phyloP scores from a whole-genome alignment of 2,888 invertebrate genomes.

The Ectemnius lituratus region DNA sequence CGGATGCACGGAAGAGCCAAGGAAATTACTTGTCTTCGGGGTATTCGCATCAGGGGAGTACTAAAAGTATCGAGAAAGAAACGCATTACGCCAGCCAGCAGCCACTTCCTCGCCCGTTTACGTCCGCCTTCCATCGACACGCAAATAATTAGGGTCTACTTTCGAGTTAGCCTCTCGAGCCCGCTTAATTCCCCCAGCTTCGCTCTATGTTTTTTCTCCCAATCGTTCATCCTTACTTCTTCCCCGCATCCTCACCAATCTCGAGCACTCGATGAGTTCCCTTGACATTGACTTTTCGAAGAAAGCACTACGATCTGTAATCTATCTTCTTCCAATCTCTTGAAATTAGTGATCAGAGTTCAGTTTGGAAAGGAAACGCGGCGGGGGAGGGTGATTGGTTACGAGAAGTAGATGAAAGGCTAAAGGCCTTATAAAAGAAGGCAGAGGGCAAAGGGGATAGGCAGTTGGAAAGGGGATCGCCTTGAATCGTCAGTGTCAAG shows the following conservation, averaged over 20 bases:
- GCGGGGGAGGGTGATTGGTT: no score
- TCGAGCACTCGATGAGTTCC: no score
- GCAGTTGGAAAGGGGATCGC: constrained; percentile 39
- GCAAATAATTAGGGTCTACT: constrained; percentile 7
- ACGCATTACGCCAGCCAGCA: constrained; percentile 42
- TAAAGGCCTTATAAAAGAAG: background rate
- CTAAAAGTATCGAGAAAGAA: constrained; percentile 46
- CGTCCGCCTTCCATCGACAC: constrained; percentile 1
- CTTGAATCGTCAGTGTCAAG: constrained; percentile 57
- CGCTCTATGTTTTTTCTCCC: background rate
- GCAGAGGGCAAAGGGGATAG: background rate
- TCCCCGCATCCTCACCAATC: background rate
- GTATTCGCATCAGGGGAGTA: constrained; percentile 23
- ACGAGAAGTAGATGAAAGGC: no score
- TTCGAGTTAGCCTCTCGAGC: background rate
- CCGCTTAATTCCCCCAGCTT: background rate
- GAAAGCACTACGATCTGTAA: no score
- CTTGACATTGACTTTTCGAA: no score
- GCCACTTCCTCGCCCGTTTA: constrained; percentile 10
- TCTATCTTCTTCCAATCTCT: no score
- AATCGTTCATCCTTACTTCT: background rate
- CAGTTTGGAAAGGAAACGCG: no score
- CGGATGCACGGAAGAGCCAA: constrained; percentile 21
- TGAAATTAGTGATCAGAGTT: no score
- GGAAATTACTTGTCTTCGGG: constrained; percentile 48